Percentiles rank a stretch among this genome's conserved stretches.
Conservation (phyloP, 2,888 invertebrate genomes). For the Drosophila seclusa region DNA sequence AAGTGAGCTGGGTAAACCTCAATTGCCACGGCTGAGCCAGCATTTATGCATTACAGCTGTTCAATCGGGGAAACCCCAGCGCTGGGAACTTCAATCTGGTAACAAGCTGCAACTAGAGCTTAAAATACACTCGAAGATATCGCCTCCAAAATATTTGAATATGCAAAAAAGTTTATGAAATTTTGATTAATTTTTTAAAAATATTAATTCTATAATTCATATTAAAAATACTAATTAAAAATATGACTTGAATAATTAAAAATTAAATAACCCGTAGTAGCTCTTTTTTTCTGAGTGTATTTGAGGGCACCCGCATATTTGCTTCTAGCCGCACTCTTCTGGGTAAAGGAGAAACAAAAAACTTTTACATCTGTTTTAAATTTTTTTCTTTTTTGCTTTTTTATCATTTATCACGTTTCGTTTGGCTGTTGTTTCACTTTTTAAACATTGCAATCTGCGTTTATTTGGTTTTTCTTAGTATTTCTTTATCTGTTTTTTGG, state of each 20-base stretch:
- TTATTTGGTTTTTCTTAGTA: conserved; percentile 29
- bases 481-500: conserved; percentile 31
- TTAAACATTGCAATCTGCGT: conserved; percentile 51
- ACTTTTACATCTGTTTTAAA: conserved; percentile 23
- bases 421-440: conserved; percentile 41
- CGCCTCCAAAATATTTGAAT: background rate
- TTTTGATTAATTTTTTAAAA: background rate
- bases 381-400: conserved; percentile 15
- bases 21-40: conserved; percentile 17
- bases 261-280: no score
- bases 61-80: conserved; percentile 24
- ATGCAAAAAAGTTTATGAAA: background rate
- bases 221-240: no score
- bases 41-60: conserved; percentile 33
- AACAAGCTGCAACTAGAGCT: conserved; percentile 13
- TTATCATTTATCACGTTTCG: conserved; percentile 59
- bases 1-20: conserved; percentile 24
- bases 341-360: conserved; percentile 7
- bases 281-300: background rate
- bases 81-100: conserved; percentile 17
- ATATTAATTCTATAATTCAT: background rate
- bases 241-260: no score
- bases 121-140: background rate
- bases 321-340: conserved; percentile 9
- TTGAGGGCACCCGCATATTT: conserved; percentile 6